These are phyloP conservation scores for Columba janthina DNA, from an alignment of 2,113 vertebrate genomes.

Conservation along the genomic window DNA sequence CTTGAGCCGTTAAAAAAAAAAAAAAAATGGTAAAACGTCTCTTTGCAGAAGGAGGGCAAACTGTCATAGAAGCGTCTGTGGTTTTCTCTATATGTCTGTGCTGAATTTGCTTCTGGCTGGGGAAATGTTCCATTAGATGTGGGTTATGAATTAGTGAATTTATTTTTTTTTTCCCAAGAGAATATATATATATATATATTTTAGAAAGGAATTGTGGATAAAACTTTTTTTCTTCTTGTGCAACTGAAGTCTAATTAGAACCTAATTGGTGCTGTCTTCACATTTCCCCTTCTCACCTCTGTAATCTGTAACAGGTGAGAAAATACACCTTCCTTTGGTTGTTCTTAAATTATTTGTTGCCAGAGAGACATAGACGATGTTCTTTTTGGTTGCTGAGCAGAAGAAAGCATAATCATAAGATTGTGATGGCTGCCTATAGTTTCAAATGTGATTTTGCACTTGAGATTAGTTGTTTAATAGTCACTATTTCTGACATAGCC, in stretches of 20 bases:
- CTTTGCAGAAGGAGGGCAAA: not conserved
- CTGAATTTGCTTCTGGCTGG: not conserved
- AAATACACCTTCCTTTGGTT: not conserved
- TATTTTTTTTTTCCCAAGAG: not conserved
- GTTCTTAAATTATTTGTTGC: not conserved
- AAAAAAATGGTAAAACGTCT: not conserved
- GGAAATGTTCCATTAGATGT: not conserved
- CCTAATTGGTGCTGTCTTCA: not conserved
- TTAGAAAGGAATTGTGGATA: not conserved
- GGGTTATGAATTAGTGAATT: not conserved
- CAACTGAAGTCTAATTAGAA: not conserved
- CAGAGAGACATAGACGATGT: rapidly evolving
- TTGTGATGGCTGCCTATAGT: not conserved
- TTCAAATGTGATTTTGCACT: conserved; percentile 5
- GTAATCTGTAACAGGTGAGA: not conserved
- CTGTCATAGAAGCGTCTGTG: not conserved
- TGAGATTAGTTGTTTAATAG: not conserved
- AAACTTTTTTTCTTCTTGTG: not conserved
- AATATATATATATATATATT: not conserved
- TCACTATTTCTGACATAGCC: not conserved
- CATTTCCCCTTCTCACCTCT: not conserved
- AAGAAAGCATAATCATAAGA: not conserved
- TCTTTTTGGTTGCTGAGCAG: not conserved
- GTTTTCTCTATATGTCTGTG: rapidly evolving
- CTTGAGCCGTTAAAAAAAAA: not conserved